Evolutionary conservation across 2,113 vertebrate genomes (phyloP).

Genomic region (Recurvirostra avosetta): DNA sequence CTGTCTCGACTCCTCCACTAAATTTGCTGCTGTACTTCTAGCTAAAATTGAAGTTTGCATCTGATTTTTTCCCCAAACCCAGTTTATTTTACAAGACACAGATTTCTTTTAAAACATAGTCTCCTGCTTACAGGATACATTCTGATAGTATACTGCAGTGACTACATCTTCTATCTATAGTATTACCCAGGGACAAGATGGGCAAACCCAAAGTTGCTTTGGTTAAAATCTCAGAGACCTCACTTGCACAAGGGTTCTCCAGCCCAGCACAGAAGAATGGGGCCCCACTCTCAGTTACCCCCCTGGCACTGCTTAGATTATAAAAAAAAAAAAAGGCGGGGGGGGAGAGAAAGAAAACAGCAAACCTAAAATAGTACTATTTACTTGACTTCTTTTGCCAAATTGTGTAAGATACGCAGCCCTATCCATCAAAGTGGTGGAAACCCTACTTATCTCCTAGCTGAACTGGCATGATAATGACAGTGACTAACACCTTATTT

Average conservation of each 20-base stretch:
- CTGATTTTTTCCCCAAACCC: neutral
- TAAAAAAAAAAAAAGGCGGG: neutral
- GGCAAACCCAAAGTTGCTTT: neutral
- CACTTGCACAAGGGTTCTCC: neutral
- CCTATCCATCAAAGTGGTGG: neutral
- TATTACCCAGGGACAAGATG: neutral
- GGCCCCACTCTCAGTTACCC: neutral
- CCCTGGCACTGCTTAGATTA: neutral
- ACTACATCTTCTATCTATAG: neutral
- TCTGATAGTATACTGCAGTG: neutral
- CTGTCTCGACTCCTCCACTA: neutral
- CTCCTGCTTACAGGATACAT: neutral
- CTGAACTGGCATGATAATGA: neutral
- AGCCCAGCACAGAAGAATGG: neutral
- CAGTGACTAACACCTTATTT: neutral
- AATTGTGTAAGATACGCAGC: neutral
- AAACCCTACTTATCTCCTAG: neutral
- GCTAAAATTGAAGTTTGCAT: neutral
- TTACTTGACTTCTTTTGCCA: neutral
- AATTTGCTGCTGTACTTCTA: neutral
- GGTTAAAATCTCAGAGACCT: neutral
- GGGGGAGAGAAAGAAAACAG: neutral
- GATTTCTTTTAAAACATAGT: too few relatives aligned
- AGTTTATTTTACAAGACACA: neutral
- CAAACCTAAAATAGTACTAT: neutral